Evolutionary conservation across 2,888 invertebrate species (phyloP), one percentile per base, ranked within the genome.

Genomic region (Troides helena): DNA sequence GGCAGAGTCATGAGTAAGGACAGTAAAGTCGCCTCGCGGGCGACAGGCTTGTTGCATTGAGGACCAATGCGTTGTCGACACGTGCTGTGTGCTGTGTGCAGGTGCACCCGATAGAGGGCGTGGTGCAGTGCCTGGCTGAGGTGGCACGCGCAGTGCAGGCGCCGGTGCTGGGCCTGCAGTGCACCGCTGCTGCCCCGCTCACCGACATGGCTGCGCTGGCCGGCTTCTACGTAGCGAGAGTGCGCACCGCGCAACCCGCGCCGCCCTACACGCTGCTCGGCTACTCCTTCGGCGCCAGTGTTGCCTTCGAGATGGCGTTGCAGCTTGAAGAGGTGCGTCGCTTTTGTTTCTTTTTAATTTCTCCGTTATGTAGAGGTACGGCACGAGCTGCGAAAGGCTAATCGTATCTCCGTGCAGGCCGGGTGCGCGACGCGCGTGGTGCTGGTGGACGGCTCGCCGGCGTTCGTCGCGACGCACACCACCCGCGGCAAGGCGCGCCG

Each of bases 251-350:
- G 62, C 98, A 98, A 89, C 94, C 95, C 12, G 88, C 93, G 71
- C 97, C 98, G 73, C 98, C 99, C 4, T 99, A 98, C 93, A 95
- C 95, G 65, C 91, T 99, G 74, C 95, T 97, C 61, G 99, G 99
- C 2, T 99, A 99, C 90, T 99, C 99, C 0, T 99, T 97, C 88
- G 99, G 99, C 73, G 97, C 98, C 59, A 95, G 96, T 77, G 96
- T 99, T 53, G 98, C 98, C 23, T 97, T 98, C 85, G 99, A 99
- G 93, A 99, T 99, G 95, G 97, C 97, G 39, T 90, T 96, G 50
- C 96, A 97, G 84, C 91, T 99, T 68, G 97, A 98, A 83, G 89
- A 93, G 75, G 90, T 88, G 59, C 66, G 63, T 53, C 1, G 14
- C 14, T 53, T 18, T 8, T n/a, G 18, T 53, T n/a, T 18, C 53